phyloP scores from a whole-genome alignment of 2,113 vertebrate genomes.

The Polyodon spathula region DNA sequence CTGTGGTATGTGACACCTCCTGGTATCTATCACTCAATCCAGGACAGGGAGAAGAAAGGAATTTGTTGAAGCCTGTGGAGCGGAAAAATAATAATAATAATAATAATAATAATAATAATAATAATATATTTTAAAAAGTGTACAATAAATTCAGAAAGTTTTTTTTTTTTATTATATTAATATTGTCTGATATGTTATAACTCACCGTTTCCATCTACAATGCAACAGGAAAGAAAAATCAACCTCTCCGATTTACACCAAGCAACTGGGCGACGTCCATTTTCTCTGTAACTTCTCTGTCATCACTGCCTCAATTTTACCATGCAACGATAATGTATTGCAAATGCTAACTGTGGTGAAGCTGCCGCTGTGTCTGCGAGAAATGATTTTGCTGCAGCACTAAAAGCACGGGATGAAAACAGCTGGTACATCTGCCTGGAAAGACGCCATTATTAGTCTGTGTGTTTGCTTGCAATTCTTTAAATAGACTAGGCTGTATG shows the following conservation, averaged over 20 bases:
- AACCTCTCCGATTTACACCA: no score
- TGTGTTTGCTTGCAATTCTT: constrained; percentile 20
- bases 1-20: no score
- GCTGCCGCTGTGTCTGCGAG: constrained; percentile 33
- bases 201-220: no score
- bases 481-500: not conserved
- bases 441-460: constrained; percentile 63
- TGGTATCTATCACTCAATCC: no score
- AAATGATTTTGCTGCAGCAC: constrained; percentile 18
- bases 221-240: not conserved
- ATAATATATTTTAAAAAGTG: no score
- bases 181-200: no score
- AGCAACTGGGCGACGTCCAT: constrained; percentile 5
- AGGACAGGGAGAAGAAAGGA: no score
- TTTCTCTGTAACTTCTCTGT: constrained; percentile 1
- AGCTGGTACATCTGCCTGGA: constrained; percentile 40
- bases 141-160: no score
- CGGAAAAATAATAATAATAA: no score
- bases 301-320: constrained; percentile 4
- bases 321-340: not conserved
- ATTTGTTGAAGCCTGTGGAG: no score
- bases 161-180: no score
- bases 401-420: constrained; percentile 36
- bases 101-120: no score
- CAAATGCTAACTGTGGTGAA: constrained; percentile 13